Conservation (phyloP, 2,888 invertebrate genomes). For the Agriopis marginaria region DNA sequence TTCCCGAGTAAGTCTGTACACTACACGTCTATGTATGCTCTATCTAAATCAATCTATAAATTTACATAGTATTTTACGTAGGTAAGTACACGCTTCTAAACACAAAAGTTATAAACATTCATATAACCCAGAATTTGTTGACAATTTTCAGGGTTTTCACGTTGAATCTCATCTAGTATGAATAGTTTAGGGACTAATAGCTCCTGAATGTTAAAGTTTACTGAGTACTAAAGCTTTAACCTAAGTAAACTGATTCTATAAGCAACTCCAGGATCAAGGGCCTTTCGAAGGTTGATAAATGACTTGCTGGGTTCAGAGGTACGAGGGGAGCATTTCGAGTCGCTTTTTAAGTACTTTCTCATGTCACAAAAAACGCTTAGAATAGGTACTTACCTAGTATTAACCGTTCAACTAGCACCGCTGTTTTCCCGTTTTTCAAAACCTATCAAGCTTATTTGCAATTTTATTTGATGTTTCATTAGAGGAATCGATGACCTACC, state of each 20-base stretch:
- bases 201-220: constrained; percentile 21
- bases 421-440: too few species aligned
- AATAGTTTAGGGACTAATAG: constrained; percentile 19
- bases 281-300: constrained; percentile 11
- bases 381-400: too few species aligned
- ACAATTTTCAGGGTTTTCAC: constrained; percentile 1
- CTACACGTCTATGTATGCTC: not conserved
- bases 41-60: too few species aligned
- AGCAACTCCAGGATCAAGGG: constrained; percentile 28
- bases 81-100: not conserved
- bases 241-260: constrained; percentile 36
- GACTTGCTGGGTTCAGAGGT: not conserved
- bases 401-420: too few species aligned
- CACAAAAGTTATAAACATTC: too few species aligned
- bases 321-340: not conserved
- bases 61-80: too few species aligned
- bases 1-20: not conserved
- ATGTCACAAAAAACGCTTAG: too few species aligned
- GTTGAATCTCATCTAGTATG: constrained; percentile 24
- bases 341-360: not conserved
- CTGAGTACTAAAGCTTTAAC: constrained; percentile 16
- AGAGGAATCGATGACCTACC: too few species aligned
- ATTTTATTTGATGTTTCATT: too few species aligned
- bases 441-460: too few species aligned
- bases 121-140: not conserved